phyloP scores from a whole-genome alignment of 2,113 vertebrate species.

The Saccopteryx bilineata region DNA sequence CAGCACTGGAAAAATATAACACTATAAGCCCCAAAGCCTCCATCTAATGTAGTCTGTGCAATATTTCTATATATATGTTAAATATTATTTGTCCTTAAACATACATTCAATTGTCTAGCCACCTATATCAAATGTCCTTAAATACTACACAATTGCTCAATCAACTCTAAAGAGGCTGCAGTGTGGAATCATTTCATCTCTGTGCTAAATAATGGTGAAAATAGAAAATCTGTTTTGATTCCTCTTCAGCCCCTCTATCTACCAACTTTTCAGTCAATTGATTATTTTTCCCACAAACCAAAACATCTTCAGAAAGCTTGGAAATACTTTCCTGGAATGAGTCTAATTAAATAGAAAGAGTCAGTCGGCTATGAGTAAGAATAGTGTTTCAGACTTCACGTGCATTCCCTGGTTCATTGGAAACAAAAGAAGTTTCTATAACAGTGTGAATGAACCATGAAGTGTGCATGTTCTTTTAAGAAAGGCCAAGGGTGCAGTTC shows the following conservation, averaged over 20 bases:
- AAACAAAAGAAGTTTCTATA: constrained; percentile 90
- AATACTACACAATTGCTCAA: neutral
- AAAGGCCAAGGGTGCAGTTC: constrained; percentile 98
- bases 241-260: neutral
- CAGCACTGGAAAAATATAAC: constrained; percentile 55
- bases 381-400: constrained; percentile 79
- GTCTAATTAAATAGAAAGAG: constrained; percentile 83
- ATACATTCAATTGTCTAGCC: neutral
- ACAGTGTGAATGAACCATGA: constrained; percentile 95
- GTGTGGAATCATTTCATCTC: constrained; percentile 30
- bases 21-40: constrained; percentile 14
- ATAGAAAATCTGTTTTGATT: constrained; percentile 60
- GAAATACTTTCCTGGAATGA: constrained; percentile 77
- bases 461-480: constrained; percentile 95
- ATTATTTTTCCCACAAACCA: constrained; percentile 44
- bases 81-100: constrained; percentile 60
- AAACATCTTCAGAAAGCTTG: constrained; percentile 78
- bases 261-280: constrained; percentile 68
- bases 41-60: neutral
- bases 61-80: neutral
- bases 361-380: constrained; percentile 74
- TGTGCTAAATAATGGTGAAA: constrained; percentile 63
- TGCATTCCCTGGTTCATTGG: constrained; percentile 82
- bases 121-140: neutral
- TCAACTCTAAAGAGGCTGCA: neutral